phyloP scores from a whole-genome alignment of 2,888 invertebrate genomes.

The Coelinius sp. region DNA sequence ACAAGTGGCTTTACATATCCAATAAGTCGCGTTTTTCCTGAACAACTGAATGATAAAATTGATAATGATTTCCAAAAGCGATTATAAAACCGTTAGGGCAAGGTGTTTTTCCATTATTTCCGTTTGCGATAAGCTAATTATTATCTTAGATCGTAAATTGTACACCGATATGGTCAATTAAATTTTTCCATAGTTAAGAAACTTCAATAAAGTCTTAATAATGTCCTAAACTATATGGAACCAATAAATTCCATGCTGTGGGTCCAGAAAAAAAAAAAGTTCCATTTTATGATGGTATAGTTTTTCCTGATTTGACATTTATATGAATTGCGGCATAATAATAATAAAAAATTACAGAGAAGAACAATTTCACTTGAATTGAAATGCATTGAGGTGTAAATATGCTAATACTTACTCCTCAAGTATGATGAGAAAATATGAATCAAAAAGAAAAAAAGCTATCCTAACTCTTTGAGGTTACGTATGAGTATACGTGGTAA shows the following conservation, averaged over 20 bases:
- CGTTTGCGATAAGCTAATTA: conserved; percentile 10
- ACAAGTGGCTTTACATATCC: conserved; percentile 22
- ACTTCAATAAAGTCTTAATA: background rate
- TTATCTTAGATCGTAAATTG: background rate
- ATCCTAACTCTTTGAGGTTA: no score
- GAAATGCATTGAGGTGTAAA: background rate
- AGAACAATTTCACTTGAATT: background rate
- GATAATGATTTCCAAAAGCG: conserved; percentile 11
- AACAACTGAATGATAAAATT: conserved; percentile 20
- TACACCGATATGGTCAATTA: conserved; percentile 18
- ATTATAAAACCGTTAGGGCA: conserved; percentile 1
- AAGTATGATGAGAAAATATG: background rate
- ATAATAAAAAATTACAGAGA: no score
- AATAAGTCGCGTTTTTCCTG: conserved; percentile 46
- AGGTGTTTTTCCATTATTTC: conserved; percentile 10
- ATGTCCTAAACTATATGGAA: background rate
- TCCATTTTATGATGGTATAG: background rate
- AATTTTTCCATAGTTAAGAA: background rate
- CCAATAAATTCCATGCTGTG: background rate
- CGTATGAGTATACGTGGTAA: background rate
- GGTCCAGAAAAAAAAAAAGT: background rate
- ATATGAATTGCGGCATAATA: no score
- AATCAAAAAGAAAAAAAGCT: no score
- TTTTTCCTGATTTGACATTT: no score
- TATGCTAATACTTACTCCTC: conserved; percentile 17